phyloP scores from a whole-genome alignment of 2,113 vertebrate species.

The Burhinus bistriatus region DNA sequence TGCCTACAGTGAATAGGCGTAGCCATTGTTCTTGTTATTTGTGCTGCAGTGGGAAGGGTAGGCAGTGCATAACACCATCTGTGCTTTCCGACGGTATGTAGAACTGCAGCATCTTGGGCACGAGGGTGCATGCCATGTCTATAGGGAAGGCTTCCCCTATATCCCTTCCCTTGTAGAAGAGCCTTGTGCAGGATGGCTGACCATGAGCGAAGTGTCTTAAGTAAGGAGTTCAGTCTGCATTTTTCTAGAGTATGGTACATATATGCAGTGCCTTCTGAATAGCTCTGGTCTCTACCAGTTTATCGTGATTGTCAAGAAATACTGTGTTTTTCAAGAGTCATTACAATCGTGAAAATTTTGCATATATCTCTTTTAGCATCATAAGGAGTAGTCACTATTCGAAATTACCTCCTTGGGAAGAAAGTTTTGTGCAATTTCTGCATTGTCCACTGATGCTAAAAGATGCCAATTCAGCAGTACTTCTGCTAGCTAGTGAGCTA shows the following conservation, averaged over 20 bases:
- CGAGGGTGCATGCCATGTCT: neutral
- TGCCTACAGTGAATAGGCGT: neutral
- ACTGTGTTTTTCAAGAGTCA: neutral
- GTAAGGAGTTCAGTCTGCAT: neutral
- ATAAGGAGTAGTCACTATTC: neutral
- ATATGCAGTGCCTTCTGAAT: neutral
- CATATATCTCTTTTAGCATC: neutral
- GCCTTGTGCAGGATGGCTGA: neutral
- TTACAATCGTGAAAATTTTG: neutral
- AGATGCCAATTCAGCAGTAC: neutral
- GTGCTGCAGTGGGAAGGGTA: neutral
- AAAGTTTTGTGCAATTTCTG: neutral
- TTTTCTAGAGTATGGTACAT: neutral
- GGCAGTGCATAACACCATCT: rapidly evolving
- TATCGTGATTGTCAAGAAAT: neutral
- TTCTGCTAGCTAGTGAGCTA: neutral
- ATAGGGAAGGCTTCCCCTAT: neutral
- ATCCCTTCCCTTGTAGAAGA: neutral
- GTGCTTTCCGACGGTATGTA: rapidly evolving
- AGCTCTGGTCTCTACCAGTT: neutral
- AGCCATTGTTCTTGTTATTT: neutral
- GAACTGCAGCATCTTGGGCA: neutral
- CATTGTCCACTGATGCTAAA: neutral
- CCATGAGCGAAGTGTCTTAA: neutral
- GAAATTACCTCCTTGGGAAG: neutral